Evolutionary conservation across 2,113 vertebrate species (phyloP), one percentile per base, ranked within the genome.

Genomic region (cattle (Bos taurus)): DNA sequence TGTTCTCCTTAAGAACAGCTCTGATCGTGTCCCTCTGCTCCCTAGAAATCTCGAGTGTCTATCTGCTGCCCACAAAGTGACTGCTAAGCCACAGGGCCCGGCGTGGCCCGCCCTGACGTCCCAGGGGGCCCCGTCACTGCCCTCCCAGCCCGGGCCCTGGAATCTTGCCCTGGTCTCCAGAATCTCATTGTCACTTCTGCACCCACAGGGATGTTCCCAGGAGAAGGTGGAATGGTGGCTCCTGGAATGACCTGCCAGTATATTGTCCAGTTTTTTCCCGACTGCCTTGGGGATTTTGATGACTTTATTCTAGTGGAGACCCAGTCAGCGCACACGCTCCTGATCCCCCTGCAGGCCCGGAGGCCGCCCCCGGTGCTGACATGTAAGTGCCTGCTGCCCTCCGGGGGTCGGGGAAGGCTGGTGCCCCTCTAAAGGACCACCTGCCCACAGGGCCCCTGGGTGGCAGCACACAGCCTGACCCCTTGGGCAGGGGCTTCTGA

Each of bases 181-280:
- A 14, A 10, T 14, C 67, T 96, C 97, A 83, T 25, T 86, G 43
- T 0, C 59, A 26, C 93, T 78, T 94, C 82, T 83, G 74, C 43
- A 16, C 91, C 1, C 0, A 1, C 95, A 99, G 99, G 99, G 83
- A 99, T 99, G 98, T 99, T 99, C 89, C 99, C 99, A 13, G 99
- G 99, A 80, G 98, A 99, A 33, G 99, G 99, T 1, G 99, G 99
- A 4, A 98, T 99, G 86, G 98, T 99, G 33, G 99, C 99, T 90
- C 99, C 99, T 3, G 99, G 99, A 12, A 99, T 99, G 99, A 99
- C 99, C 74, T 99, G 99, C 95, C 99, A 99, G 92, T 99, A 99
- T 94, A 98, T 81, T 0, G 95, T 99, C 57, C 99, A 98, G n/a
- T 99, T 99, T 93, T 98, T 99, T 93, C 99, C 99, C 2, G 99